These are phyloP conservation scores for Zaprionus nigranus DNA, from an alignment of 1,140 invertebrate genomes.

Conservation along the genomic window DNA sequence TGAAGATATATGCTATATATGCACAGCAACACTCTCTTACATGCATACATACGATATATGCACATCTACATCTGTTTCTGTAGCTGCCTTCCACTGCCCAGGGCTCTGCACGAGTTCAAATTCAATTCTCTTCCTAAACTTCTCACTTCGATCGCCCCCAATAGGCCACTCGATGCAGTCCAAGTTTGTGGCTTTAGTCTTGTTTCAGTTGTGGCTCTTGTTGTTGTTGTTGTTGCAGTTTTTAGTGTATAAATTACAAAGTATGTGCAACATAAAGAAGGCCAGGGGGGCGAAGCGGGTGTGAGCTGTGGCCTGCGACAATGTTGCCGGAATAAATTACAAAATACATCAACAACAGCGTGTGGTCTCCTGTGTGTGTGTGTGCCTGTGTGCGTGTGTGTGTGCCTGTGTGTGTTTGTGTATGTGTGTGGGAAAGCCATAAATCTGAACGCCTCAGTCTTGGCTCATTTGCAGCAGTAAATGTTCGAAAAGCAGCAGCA, in stretches of 20 bases:
- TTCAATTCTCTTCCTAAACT: background rate
- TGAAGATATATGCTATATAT: background rate
- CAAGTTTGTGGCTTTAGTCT: slow-evolving; percentile 1
- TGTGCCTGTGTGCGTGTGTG: slow-evolving; percentile 3
- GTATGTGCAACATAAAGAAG: slow-evolving; percentile 14
- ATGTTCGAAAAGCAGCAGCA: slow-evolving; percentile 77
- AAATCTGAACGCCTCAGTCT: slow-evolving; percentile 74
- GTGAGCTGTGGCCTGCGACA: slow-evolving; percentile 44
- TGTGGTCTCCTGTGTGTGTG: slow-evolving; percentile 1
- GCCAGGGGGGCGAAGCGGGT: background rate
- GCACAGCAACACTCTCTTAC: background rate
- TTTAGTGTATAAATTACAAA: slow-evolving; percentile 39
- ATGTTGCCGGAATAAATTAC: slow-evolving; percentile 63
- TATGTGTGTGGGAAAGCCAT: slow-evolving; percentile 38
- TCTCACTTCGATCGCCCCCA: background rate
- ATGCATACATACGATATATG: background rate
- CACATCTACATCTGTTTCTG: background rate
- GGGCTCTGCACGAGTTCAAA: background rate
- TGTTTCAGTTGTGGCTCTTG: slow-evolving; percentile 12
- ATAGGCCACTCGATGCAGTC: slow-evolving; percentile 3
- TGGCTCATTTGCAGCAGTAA: slow-evolving; percentile 71
- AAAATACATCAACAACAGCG: slow-evolving; percentile 42
- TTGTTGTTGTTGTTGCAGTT: slow-evolving; percentile 21
- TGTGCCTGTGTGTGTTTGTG: slow-evolving; percentile 6
- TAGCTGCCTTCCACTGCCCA: background rate